A percentile compares a stretch with the other conserved stretches of the same genome.
phyloP scores from a whole-genome alignment of 2,113 vertebrate species.

The Cathartes aura region DNA sequence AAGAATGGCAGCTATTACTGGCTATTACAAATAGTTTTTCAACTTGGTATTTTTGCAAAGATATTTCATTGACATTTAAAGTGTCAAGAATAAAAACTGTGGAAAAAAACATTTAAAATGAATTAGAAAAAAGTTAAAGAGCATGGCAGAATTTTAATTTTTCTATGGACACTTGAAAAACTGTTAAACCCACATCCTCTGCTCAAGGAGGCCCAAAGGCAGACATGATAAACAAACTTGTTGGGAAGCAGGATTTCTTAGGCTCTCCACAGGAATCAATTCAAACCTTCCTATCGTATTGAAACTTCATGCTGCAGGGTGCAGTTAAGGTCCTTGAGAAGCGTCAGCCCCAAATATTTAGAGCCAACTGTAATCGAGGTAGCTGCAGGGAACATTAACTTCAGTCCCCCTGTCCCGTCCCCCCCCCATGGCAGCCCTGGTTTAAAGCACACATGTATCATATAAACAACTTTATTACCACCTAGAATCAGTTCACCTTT shows the following conservation, averaged over 20 bases:
- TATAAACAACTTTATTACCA: not conserved
- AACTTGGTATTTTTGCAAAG: not conserved
- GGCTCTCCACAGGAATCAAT: not conserved
- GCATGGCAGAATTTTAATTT: not conserved
- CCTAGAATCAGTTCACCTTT: not conserved
- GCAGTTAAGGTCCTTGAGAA: not conserved
- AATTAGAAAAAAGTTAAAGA: not conserved
- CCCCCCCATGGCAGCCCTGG: not conserved
- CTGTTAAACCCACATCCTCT: not conserved
- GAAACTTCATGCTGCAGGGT: not conserved
- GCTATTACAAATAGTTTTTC: not conserved
- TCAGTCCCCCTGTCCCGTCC: too few species aligned
- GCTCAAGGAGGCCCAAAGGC: not conserved
- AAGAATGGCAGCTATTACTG: not conserved
- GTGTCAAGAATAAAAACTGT: not conserved
- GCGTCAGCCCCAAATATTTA: not conserved
- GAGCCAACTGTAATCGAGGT: not conserved
- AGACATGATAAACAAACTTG: not conserved
- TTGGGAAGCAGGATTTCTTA: not conserved
- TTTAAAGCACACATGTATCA: not conserved
- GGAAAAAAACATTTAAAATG: not conserved
- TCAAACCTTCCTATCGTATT: not conserved
- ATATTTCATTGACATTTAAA: not conserved
- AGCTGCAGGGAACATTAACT: not conserved
- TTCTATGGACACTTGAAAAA: not conserved